Base-by-base conservation (phyloP, 2,113 vertebrate species). In the Labrus mixtus region DNA sequence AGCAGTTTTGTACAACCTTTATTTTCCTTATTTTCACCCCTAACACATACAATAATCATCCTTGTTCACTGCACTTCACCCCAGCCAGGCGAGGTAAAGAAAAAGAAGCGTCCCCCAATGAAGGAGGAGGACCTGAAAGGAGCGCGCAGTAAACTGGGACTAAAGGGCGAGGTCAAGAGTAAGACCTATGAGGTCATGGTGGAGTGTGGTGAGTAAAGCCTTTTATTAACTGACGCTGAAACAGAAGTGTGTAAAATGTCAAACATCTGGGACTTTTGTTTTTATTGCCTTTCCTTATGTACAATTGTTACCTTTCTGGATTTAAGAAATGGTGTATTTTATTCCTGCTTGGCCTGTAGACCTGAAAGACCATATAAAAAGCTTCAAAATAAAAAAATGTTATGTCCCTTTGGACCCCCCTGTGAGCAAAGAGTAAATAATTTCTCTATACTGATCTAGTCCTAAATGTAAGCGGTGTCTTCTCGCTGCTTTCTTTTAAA, bases 121-220 rank as follows among this genome's bases (percentile, higher is more conserved):
- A 98, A 99, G 86, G 97, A 96, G 83, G 97, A 99, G 90, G 97
- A 99, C 91, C 93, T 99, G 74, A 99, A 97, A 87, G 97, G 97
- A 85, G 97, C 97, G n/a, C 95, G 95, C 86, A 93, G 92, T 86
- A 98, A 96, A 68, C 94, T 99, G 81, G 64, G 93, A 33, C 93
- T 95, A 80, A 97, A 97, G 90, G 96, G 96, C 61, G 96, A 96
- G 63, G 96, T 97, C 84, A 98, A 97, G 92, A 98, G 97, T 79
- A 99, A 99, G 91, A 99, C 98, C 39, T 99, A 99, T 90, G 97
- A 98, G 92, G 97, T 99, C 90, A 97, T 99, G 96, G 93, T 85
- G 67, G 94, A 98, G 73, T 99, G 97, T 64, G 98, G 98, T 99
- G 83, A 96, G 93, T 87, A 66, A 41, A 56, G 13, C 12, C 3